Conservation (phyloP, 2,797 vertebrate genomes). For the Sitta carolinensis region DNA sequence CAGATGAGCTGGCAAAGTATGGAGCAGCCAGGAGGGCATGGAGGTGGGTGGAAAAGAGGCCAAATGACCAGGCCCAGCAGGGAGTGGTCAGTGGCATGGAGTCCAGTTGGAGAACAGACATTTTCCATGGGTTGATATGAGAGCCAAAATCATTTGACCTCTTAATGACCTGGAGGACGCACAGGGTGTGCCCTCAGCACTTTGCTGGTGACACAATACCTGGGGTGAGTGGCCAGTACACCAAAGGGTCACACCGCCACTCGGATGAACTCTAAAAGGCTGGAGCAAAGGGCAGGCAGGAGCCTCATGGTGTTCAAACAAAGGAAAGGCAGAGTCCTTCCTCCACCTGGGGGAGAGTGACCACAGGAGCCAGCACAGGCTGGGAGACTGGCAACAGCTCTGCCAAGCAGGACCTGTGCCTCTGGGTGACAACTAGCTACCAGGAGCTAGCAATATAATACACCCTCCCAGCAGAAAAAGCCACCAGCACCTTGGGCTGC, state of each 20-base stretch:
- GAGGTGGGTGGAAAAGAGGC: background rate
- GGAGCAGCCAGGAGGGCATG: background rate
- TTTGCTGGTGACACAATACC: background rate
- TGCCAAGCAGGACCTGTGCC: background rate
- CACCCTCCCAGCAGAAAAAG: background rate
- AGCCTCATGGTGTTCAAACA: background rate
- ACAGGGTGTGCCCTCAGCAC: background rate
- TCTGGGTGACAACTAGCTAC: background rate
- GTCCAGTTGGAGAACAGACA: background rate
- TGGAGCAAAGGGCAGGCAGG: background rate
- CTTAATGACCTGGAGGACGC: background rate
- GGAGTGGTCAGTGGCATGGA: background rate
- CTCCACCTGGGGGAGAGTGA: background rate
- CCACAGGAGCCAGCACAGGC: background rate
- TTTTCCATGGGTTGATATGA: fast-evolving
- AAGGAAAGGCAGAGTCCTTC: background rate
- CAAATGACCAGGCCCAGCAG: background rate
- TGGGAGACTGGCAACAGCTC: background rate
- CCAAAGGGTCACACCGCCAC: fast-evolving
- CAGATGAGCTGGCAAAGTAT: background rate
- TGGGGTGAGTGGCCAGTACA: background rate
- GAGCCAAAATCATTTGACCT: background rate
- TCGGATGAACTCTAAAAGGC: background rate
- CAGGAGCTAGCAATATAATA: background rate
- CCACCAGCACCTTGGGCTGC: background rate